Evolutionary conservation across 2,888 invertebrate species (phyloP).

Genomic region (Lissocephala sabroskyi): DNA sequence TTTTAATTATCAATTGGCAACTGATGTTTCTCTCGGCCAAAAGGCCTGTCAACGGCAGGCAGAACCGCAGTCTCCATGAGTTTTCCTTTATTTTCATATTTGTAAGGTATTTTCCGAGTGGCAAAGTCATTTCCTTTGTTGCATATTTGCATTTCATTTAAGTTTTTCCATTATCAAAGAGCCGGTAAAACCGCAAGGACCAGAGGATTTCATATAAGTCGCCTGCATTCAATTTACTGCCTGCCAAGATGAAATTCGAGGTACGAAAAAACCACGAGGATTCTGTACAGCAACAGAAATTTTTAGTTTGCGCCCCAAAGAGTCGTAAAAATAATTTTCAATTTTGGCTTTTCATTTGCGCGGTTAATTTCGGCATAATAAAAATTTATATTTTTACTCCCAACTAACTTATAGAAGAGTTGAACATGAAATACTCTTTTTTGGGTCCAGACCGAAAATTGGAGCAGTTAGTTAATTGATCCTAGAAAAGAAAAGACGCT

Average conservation of each 20-base stretch:
- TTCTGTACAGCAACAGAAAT: neutral
- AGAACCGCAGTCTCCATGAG: no score
- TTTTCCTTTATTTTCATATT: no score
- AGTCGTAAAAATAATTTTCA: constrained; percentile 41
- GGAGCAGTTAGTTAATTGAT: no score
- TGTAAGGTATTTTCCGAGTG: no score
- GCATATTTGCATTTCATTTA: constrained; percentile 51
- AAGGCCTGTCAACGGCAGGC: no score
- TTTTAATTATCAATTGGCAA: no score
- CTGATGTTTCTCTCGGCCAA: no score
- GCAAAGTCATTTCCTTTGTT: no score
- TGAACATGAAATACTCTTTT: no score
- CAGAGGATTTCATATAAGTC: constrained; percentile 29
- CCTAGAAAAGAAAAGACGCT: no score
- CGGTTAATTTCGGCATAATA: constrained; percentile 65
- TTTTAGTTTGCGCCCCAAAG: constrained; percentile 7
- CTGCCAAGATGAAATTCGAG: neutral
- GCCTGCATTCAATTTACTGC: constrained; percentile 21
- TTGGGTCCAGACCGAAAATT: no score
- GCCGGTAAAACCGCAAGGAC: constrained; percentile 23
- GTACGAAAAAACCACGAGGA: neutral
- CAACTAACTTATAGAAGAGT: no score
- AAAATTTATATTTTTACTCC: constrained; percentile 48
- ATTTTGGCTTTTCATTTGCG: constrained; percentile 57
- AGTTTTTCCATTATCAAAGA: constrained; percentile 52